These are phyloP conservation scores for Cephus pygmeus DNA, from an alignment of 2,888 invertebrate species.

Conservation along the genomic window DNA sequence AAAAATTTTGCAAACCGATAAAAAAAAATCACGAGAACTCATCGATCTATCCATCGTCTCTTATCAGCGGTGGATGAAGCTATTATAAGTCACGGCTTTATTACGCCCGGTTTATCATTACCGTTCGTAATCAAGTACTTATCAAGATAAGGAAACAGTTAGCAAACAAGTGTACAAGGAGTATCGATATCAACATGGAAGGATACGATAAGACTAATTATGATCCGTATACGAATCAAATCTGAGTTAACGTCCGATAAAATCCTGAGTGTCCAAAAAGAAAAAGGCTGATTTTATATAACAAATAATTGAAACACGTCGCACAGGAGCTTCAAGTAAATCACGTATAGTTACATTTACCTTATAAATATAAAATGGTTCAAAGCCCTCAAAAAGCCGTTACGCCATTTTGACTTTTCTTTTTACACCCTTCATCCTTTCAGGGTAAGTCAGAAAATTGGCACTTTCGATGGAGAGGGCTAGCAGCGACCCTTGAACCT, in stretches of 20 bases:
- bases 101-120: neutral
- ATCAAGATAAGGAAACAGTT: neutral
- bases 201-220: neutral
- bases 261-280: neutral
- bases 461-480: neutral
- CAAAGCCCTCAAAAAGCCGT: neutral
- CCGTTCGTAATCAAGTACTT: neutral
- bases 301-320: neutral
- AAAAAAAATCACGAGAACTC: neutral
- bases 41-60: neutral
- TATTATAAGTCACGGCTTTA: neutral
- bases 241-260: neutral
- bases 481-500: neutral
- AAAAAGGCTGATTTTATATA: no score
- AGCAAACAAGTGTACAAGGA: neutral
- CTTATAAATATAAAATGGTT: neutral
- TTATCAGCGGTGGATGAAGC: neutral
- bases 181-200: neutral
- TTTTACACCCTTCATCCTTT: neutral
- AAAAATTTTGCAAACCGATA: neutral
- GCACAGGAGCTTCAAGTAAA: neutral
- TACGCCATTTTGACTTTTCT: neutral
- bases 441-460: neutral
- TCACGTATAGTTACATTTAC: neutral
- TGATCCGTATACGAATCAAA: neutral